Conservation (phyloP, 1,140 invertebrate genomes). For the Bombus ignitus region DNA sequence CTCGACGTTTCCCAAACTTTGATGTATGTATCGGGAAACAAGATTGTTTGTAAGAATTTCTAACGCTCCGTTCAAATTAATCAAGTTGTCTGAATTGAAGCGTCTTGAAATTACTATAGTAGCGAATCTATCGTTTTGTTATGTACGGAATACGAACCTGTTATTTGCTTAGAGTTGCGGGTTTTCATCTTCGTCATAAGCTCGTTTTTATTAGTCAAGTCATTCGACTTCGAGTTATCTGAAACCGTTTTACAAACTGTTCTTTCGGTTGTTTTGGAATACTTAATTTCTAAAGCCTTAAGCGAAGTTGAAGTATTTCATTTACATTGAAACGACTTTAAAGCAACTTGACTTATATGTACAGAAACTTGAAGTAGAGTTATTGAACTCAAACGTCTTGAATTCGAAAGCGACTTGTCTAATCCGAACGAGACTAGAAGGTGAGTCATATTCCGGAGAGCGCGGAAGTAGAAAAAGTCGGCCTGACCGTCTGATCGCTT, state of each 20-base stretch:
- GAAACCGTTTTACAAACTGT: background rate
- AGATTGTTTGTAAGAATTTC: background rate
- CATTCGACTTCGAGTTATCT: background rate
- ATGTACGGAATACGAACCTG: background rate
- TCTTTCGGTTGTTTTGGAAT: background rate
- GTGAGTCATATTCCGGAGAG: background rate
- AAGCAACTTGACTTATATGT: background rate
- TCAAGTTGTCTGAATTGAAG: too few species aligned
- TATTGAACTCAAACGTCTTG: background rate
- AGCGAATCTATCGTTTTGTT: too few species aligned
- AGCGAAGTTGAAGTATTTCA: background rate
- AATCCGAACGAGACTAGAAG: background rate
- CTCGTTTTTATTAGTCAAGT: background rate
- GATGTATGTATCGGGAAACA: background rate
- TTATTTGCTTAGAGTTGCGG: background rate
- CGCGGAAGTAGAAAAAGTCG: constrained; percentile 12
- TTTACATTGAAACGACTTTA: background rate
- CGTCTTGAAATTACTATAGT: too few species aligned
- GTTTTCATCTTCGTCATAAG: too few species aligned
- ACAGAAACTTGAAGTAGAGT: background rate
- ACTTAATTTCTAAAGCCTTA: background rate
- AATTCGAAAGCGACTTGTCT: background rate
- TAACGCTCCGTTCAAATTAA: too few species aligned
- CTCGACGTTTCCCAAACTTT: background rate
- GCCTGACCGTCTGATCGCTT: background rate